Evolutionary conservation across 2,888 invertebrate genomes (phyloP), one percentile per base, ranked within the genome.

Genomic region (Caenorhabditis sp.): DNA sequence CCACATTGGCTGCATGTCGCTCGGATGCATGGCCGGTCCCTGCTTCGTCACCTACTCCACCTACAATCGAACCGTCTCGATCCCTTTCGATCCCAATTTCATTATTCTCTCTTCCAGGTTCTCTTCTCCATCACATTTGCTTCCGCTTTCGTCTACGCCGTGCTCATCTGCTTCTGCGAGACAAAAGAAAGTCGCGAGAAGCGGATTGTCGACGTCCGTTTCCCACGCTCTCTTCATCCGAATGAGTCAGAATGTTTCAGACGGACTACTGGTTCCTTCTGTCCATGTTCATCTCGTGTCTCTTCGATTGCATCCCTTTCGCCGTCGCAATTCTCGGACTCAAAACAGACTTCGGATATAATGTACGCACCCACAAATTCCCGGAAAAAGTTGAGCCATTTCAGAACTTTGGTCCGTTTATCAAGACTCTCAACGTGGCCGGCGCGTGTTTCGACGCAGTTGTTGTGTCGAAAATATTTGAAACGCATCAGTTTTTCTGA

Each of bases 191-290:
- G 39, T 22, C 61, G 61, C 6, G 62, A 68, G 37, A 46, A 55
- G 15, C 66, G 74, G n/a, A 68, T 74, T 50, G 41, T 68, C 0
- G 50, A 68, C 48, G 74, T 73, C 11, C 13, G 32, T 43, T 46
- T 48, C 48, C 17, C 41, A 37, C 39, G 41, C 27, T 20, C 17
- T 17, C 24, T 35, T 15, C 27, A 7, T 0, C 27, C 43, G 35
- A 50, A 43, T 39, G n/a, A 24, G 11, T 17, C 1, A 3, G n/a
- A 39, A 50, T 6, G 7, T 24, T 59, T 56, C 63, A 73, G 74
- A 53, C 55, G 8, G 74, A 74, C 55, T 74, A 74, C 37, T 74
- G 74, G 74, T 59, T 74, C n/a, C 66, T 74, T 20, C 35, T 68
- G 11, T 66, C 53, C 48, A 61, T 66, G 61, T 45, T 66, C 53